A percentile compares a stretch with the other conserved stretches of the same genome.
These are phyloP conservation scores for Trididemnum nubilum DNA, from an alignment of 23 tunicate species.

Conservation along the genomic window DNA sequence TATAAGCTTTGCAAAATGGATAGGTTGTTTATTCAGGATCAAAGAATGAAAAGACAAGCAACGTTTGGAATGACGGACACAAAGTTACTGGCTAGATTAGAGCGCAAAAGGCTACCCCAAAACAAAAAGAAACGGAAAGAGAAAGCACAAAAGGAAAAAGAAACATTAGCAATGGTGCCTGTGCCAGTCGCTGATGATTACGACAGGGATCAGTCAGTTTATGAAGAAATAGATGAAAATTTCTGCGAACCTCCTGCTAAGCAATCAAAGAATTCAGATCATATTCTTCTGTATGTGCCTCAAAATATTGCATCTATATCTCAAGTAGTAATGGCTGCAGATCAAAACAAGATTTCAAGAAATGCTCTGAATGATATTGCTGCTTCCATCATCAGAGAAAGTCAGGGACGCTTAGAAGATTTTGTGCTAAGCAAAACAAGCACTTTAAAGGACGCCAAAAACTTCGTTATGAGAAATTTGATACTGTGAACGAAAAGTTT, in stretches of 20 bases:
- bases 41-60: not conserved
- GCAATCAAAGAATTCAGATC: not conserved
- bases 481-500: not conserved
- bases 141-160: conserved; percentile 11
- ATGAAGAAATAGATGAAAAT: not conserved
- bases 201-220: not conserved
- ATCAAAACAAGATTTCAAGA: not conserved
- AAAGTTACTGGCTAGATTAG: conserved; percentile 4
- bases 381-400: conserved; percentile 8
- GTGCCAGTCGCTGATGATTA: not conserved
- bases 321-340: conserved; percentile 28
- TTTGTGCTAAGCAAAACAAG: conserved; percentile 11
- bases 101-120: not conserved
- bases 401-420: not conserved
- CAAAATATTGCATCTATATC: conserved; percentile 4
- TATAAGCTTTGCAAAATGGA: not conserved
- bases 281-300: not conserved
- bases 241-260: not conserved
- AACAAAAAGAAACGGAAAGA: not conserved
- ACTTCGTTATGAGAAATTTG: conserved; percentile 4
- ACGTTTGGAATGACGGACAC: not conserved
- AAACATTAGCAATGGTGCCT: not conserved
- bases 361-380: not conserved
- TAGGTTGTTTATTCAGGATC: not conserved
- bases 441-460: not conserved